Percentiles rank a stretch among this genome's conserved stretches.
These are phyloP conservation scores for Pardosa pseudoannulata DNA, from an alignment of 2,888 invertebrate genomes.

Conservation along the genomic window DNA sequence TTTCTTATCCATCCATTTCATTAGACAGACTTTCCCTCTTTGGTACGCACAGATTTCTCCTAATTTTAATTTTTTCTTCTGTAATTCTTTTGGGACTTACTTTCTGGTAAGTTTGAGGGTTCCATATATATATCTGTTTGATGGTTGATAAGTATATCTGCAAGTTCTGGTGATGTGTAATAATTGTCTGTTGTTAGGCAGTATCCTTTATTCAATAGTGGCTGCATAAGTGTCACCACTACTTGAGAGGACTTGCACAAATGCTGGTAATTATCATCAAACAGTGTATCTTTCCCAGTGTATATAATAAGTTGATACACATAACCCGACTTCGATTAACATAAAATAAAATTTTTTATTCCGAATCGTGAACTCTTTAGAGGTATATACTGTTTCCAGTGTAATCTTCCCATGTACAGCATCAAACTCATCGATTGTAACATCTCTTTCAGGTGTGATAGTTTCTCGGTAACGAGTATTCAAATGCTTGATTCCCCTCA, in stretches of 20 bases:
- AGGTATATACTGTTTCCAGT: not conserved
- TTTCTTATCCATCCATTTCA: slow-evolving; percentile 35
- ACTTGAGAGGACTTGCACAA: not conserved
- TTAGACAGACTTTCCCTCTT: slow-evolving; percentile 35
- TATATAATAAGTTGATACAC: not conserved
- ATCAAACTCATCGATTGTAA: not conserved
- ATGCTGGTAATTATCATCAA: not conserved
- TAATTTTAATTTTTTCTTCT: slow-evolving; percentile 49
- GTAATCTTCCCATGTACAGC: not conserved
- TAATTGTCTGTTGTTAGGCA: not conserved
- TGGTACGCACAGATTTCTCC: slow-evolving; percentile 57
- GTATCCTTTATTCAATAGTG: not conserved
- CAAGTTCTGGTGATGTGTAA: not conserved
- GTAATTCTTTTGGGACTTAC: slow-evolving; percentile 29
- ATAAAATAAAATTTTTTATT: not conserved
- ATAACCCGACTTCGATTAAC: not conserved
- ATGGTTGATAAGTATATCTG: not conserved
- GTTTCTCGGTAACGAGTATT: not conserved
- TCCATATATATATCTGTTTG: slow-evolving; percentile 70
- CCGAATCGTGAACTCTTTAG: not conserved
- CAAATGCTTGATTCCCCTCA: not conserved
- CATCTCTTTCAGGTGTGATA: not conserved
- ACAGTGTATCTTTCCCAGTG: not conserved
- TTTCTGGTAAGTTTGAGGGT: slow-evolving; percentile 65
- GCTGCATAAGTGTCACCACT: not conserved